Evolutionary conservation across 2,113 vertebrate species (phyloP), one percentile per base, ranked within the genome.

Genomic region (Mirounga angustirostris): DNA sequence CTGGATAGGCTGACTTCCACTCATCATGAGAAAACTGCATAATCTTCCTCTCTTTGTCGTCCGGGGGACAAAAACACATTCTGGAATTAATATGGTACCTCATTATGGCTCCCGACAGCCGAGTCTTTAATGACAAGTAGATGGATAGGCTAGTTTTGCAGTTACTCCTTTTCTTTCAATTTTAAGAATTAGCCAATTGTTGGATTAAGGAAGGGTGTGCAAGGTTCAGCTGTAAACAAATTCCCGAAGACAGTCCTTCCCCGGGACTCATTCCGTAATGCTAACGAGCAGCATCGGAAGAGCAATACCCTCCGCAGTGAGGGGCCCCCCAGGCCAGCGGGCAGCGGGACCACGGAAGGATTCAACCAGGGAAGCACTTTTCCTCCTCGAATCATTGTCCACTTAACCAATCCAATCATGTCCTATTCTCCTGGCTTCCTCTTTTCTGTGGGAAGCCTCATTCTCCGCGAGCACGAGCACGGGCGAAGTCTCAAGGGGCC

Each of bases 191-290:
- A 90, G 30, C 78, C 33, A 22, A 78, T 5, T 58, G 69, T 52
- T 71, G 33, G 22, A 89, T 82, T 86, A 84, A 90, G 76, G 46
- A 63, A 89, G 88, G 94, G 28, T 43, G 46, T 63, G 22, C 30
- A 82, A 79, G 71, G 71, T 85, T 94, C 81, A 79, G 50, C 21
- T 54, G 19, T 52, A 59, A 93, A 97, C 69, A 87, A 94, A 82
- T 89, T 28, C 86, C 54, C 10, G 26, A 52, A 28, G 65, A 65
- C 40, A 22, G 65, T 61, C 78, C 43, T 74, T 76, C 59, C 89
- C 85, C 50, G 43, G 81, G 74, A 71, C 28, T 4, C 59, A 86
- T 33, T 94, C 74, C 80, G 63, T 13, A 61, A 73, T 54, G 80
- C 89, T 89, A 61, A 81, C 13, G 86, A 84, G 56, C 16, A 65